Evolutionary conservation across 2,888 invertebrate species (phyloP).

Genomic region (Acleris literana): DNA sequence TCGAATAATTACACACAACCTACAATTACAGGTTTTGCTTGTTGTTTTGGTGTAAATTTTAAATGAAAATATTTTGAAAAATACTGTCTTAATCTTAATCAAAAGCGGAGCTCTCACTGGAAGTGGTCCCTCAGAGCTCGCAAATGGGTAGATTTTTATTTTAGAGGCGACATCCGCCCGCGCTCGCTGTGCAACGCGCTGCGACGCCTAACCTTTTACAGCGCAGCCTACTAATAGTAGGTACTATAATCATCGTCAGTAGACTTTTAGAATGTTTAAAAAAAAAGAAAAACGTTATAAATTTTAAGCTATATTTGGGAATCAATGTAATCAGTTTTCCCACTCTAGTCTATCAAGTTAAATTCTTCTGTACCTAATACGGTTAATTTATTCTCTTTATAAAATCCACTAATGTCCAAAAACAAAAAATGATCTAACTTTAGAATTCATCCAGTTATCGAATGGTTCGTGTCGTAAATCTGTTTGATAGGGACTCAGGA

Average conservation of each 20-base stretch:
- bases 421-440: not conserved
- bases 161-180: constrained; percentile 50
- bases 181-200: constrained; percentile 42
- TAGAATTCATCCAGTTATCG: not conserved
- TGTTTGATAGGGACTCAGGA: constrained; percentile 39
- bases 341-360: not conserved
- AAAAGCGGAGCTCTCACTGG: constrained; percentile 31
- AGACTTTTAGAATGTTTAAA: not conserved
- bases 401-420: not conserved
- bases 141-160: constrained; percentile 49
- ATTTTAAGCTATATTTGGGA: too few relatives aligned
- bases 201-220: constrained; percentile 42
- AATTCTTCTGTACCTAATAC: not conserved
- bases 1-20: constrained; percentile 11
- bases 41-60: not conserved
- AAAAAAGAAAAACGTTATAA: too few relatives aligned
- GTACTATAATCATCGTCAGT: not conserved
- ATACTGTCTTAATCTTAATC: constrained; percentile 11
- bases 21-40: constrained; percentile 7
- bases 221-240: constrained; percentile 6
- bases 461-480: constrained; percentile 13
- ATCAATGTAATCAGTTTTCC: not conserved
- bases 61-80: not conserved
- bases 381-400: not conserved
- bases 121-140: constrained; percentile 44